Evolutionary conservation across 2,113 vertebrate species (phyloP).

Genomic region (Cervus canadensis): DNA sequence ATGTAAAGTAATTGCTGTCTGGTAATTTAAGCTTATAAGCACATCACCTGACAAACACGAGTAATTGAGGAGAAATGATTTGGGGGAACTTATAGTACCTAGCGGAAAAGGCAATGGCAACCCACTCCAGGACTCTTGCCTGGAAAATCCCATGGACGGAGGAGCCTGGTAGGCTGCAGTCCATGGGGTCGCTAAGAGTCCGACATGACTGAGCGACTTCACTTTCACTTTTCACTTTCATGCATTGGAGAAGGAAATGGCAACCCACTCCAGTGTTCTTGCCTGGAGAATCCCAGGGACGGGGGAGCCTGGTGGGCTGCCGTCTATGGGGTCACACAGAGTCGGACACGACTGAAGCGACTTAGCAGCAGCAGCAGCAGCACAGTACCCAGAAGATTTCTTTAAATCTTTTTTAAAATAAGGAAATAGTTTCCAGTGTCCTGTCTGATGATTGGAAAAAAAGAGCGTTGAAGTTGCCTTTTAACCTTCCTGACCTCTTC

Average conservation of each 20-base stretch:
- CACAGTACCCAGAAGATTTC: background rate
- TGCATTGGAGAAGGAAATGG: too few relatives aligned
- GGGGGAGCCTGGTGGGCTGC: background rate
- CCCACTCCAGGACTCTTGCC: background rate
- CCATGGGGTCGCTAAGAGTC: too few relatives aligned
- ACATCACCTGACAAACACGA: background rate
- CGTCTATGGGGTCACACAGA: rapidly evolving
- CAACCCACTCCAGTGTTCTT: background rate
- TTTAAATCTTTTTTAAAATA: background rate
- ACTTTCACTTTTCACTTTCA: too few relatives aligned
- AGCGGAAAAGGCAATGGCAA: too few relatives aligned
- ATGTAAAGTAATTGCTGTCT: background rate
- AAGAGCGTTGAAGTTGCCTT: background rate
- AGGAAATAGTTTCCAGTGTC: background rate
- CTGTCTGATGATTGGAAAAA: background rate
- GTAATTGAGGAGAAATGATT: background rate
- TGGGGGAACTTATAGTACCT: background rate
- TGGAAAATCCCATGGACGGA: background rate
- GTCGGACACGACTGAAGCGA: background rate
- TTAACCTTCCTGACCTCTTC: background rate
- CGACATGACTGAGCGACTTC: background rate
- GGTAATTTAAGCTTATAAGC: background rate
- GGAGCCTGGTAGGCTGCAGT: background rate
- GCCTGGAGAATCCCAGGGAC: background rate
- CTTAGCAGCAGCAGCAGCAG: background rate